Percentiles rank a stretch among this genome's conserved stretches.
phyloP scores from a whole-genome alignment of 2,797 vertebrate species.

The Luscinia luscinia region DNA sequence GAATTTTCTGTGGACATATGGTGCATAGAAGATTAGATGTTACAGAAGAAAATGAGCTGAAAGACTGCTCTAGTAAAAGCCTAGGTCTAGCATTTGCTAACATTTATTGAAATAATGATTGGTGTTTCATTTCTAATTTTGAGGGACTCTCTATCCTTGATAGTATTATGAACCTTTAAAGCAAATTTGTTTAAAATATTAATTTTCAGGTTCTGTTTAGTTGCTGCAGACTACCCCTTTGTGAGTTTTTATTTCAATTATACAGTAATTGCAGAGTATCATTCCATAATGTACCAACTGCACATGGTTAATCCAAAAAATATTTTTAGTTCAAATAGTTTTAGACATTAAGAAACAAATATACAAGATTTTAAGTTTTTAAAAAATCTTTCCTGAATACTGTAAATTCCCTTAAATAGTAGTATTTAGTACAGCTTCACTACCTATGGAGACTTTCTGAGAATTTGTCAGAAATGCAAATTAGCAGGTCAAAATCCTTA shows the following conservation, averaged over 20 bases:
- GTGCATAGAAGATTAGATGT: neutral
- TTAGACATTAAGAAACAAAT: neutral
- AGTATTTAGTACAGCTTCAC: neutral
- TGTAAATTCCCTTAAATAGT: neutral
- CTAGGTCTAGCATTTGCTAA: neutral
- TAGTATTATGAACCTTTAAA: neutral
- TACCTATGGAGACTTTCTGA: neutral
- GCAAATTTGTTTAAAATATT: neutral
- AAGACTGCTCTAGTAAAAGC: neutral
- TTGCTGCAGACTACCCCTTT: neutral
- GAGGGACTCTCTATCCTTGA: neutral
- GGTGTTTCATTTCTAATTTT: neutral
- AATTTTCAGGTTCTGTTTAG: neutral
- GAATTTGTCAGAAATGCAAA: neutral
- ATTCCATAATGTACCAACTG: neutral
- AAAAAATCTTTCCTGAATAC: neutral
- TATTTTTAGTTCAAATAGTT: neutral
- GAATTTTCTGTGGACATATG: fast-evolving
- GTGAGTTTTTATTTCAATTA: neutral
- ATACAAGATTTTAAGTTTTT: neutral
- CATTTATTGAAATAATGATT: neutral
- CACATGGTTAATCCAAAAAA: neutral
- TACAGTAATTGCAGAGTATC: neutral
- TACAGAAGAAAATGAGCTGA: neutral
- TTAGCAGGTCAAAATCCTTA: neutral